Conservation (phyloP, 1,140 invertebrate species). For the Ooceraea biroi region DNA sequence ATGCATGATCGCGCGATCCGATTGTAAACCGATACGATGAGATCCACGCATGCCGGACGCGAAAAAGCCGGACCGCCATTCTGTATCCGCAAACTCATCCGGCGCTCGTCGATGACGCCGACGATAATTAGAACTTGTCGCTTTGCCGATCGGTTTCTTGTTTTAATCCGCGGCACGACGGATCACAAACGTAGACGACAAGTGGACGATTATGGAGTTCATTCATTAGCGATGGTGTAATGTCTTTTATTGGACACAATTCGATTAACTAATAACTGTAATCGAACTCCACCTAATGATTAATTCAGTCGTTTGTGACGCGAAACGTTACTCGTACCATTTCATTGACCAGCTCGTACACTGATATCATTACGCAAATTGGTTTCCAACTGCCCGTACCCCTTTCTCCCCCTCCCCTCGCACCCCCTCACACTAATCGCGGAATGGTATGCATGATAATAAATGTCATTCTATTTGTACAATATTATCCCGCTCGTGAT, state of each 20-base stretch:
- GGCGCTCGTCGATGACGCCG: too few relatives aligned
- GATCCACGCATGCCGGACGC: too few relatives aligned
- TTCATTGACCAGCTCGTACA: constrained; percentile 43
- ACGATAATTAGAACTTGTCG: constrained; percentile 14
- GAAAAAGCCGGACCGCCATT: too few relatives aligned
- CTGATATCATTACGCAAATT: constrained; percentile 56
- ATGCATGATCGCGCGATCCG: constrained; percentile 41
- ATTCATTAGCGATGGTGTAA: constrained; percentile 54
- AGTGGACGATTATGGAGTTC: constrained; percentile 28
- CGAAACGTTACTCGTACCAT: constrained; percentile 57
- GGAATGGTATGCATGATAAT: constrained; percentile 31
- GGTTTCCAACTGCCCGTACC: constrained; percentile 29
- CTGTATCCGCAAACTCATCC: too few relatives aligned
- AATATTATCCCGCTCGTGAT: not conserved
- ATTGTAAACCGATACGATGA: constrained; percentile 6
- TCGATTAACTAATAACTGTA: constrained; percentile 61
- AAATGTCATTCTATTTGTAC: not conserved
- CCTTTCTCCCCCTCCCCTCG: not conserved
- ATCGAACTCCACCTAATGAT: constrained; percentile 60
- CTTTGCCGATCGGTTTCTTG: not conserved
- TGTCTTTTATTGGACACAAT: constrained; percentile 54
- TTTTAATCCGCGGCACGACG: not conserved
- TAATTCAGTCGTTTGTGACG: constrained; percentile 61
- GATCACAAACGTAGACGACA: not conserved
- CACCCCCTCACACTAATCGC: not conserved